These are phyloP conservation scores for Sinosuthora webbiana DNA, from an alignment of 2,113 vertebrate genomes.

Conservation along the genomic window DNA sequence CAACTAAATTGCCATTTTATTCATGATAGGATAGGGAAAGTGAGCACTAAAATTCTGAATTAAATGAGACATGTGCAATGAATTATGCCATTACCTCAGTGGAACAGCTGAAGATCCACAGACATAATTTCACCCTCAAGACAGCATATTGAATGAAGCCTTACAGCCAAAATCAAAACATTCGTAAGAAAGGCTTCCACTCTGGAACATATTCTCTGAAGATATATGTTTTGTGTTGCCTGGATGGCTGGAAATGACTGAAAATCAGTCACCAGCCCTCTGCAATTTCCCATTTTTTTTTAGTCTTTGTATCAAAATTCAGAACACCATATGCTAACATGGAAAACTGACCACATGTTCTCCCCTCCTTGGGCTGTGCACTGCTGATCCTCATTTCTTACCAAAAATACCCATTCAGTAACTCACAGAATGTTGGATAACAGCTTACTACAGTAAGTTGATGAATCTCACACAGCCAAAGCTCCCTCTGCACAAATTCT, in stretches of 20 bases:
- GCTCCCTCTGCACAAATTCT: not conserved
- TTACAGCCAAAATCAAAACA: not conserved
- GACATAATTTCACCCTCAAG: not conserved
- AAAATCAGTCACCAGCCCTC: not conserved
- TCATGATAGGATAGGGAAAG: not conserved
- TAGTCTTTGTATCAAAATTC: not conserved
- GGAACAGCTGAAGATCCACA: not conserved
- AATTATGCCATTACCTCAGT: not conserved
- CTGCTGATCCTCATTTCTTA: not conserved
- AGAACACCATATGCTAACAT: not conserved
- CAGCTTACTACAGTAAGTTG: not conserved
- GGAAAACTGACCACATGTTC: not conserved
- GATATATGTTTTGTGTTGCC: not conserved
- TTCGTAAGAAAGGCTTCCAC: not conserved
- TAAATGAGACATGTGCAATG: not conserved
- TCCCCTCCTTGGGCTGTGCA: not conserved
- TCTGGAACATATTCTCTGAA: not conserved
- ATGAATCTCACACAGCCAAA: not conserved
- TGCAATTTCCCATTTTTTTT: not conserved
- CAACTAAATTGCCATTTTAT: not conserved
- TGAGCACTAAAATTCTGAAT: not conserved
- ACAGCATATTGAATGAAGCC: not conserved
- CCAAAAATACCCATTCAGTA: not conserved
- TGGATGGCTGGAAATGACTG: not conserved
- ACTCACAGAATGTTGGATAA: not conserved